Evolutionary conservation across 2,797 vertebrate species (phyloP), one percentile per base, ranked within the genome.

Genomic region (Hozukius guyotensis): DNA sequence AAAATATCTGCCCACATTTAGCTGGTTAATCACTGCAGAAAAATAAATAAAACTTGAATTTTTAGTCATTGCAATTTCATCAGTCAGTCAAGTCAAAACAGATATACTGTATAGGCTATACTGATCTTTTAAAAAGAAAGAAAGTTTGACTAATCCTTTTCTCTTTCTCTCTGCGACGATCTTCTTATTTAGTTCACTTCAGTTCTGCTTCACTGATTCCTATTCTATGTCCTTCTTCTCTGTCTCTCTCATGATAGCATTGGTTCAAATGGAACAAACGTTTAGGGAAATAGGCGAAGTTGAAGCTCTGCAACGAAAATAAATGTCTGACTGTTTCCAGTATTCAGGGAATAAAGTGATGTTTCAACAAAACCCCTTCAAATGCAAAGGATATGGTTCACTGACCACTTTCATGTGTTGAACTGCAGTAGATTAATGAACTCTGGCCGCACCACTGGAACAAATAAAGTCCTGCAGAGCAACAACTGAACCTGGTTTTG

Each of bases 381-480:
- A 77, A 81, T 59, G 2, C 72, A 61, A 80, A 80, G 6, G 34
- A 78, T 16, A 64, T 31, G 16, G 32, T 86, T 86, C 42, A 63
- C 53, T 76, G 78, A 83, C 60, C 42, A 57, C 71, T 81, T 77
- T 88, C 68, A 80, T 75, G 62, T 77, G 81, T 13, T 46, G 71
- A 85, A 46, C 67, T 61, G 20, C 7, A n/a, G 52, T 7, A 61
- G 61, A 89, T 80, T 71, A 78, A 87, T 84, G 53, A 89, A 70
- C 25, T 75, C 36, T 83, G 74, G 78, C 81, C 6, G 22, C 61
- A 62, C 6, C 24, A 53, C 57, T 80, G 83, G 62, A 83, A 82
- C 78, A 87, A 77, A 80, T 67, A 68, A 76, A 70, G 55, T 56
- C 38, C 46, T 52, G 38, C 53, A 69, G 64, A 4, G 38, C 34